Evolutionary conservation across 2,797 vertebrate species (phyloP), one percentile per base, ranked within the genome.

Genomic region (Chelon auratus): DNA sequence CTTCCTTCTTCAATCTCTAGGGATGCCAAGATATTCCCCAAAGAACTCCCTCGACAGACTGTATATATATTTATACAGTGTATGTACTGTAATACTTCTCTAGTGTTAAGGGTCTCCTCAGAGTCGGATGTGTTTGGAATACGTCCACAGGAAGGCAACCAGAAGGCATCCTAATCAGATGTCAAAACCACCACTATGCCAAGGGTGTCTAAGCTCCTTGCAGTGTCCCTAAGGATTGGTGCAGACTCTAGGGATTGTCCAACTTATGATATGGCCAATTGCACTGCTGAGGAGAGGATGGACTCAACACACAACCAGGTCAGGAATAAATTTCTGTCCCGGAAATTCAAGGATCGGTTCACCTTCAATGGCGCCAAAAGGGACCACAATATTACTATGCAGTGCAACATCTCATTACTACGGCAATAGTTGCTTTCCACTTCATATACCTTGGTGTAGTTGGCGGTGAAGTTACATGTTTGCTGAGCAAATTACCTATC

Each of bases 101-200:
- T 33, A 18, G 30, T 50, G 48, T n/a, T 50, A 14, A 9, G 12
- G 47, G 17, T 14, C 36, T 39, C 17, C 15, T 22, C 22, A 48
- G 8, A 8, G 42, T 55, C 15, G 4, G 37, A 48, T 20, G 13
- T 60, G 53, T 43, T 47, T 0, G 1, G 36, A 70, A 77, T 61
- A 61, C n/a, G 8, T 52, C n/a, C 10, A 50, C 14, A 57, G 22
- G 3, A 50, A 42, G 36, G 8, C 30, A 2, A 3, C 51, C 42
- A 61, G 57, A 69, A 54, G 37, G 37, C 62, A 45, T 60, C 36
- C 26, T 51, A 45, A 73, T 40, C 12, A 60, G 9, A 37, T 20
- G 36, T 18, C 14, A 15, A 18, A 43, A 52, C 20, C 40, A 20
- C 24, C 14, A 48, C 42, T 37, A 10, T 24, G 15, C 53, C 15